phyloP scores from a whole-genome alignment of 2,797 vertebrate species.

The Masticophis lateralis region DNA sequence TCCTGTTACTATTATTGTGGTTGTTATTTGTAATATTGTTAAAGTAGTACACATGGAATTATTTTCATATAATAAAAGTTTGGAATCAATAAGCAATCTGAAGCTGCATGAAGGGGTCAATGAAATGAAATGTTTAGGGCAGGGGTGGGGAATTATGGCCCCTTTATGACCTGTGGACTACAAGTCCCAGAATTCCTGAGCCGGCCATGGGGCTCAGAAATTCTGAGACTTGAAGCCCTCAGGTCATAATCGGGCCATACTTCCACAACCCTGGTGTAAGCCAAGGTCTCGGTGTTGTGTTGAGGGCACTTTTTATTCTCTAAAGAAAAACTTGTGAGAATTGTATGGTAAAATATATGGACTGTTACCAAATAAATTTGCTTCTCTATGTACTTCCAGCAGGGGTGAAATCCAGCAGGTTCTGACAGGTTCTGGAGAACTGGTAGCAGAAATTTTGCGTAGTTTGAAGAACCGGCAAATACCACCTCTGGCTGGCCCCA shows the following conservation, averaged over 20 bases:
- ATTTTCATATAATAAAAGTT: background rate
- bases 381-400: background rate
- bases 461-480: no score
- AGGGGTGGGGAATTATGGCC: no score
- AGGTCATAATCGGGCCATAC: no score
- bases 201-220: no score
- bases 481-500: no score
- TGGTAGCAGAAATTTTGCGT: no score
- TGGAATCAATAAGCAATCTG: background rate
- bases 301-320: background rate
- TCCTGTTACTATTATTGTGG: background rate
- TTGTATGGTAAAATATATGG: background rate
- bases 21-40: background rate
- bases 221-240: no score
- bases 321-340: background rate
- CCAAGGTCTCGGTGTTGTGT: background rate
- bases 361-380: background rate
- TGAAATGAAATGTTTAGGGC: background rate
- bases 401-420: no score
- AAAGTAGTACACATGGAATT: background rate
- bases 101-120: background rate
- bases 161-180: no score
- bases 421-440: no score
- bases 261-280: background rate
- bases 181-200: no score